Percentiles rank a stretch among this genome's conserved stretches.
Conservation (phyloP, 2,888 invertebrate species). For the Hecatera dysodea region DNA sequence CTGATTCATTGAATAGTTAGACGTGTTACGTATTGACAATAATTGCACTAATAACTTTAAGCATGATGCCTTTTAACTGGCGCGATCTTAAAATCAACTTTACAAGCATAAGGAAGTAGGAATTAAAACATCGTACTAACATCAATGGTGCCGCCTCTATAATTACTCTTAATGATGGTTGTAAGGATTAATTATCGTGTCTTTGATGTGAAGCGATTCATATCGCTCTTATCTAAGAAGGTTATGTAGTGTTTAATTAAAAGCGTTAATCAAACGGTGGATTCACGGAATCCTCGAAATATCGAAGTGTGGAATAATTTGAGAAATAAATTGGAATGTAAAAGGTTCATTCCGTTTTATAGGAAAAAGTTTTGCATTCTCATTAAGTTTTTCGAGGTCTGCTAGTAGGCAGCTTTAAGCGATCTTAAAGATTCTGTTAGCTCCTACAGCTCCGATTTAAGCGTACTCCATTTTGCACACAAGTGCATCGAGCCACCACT, state of each 20-base stretch:
- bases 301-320: slow-evolving; percentile 62
- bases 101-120: slow-evolving; percentile 24
- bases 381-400: neutral
- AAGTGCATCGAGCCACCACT: neutral
- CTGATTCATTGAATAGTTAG: slow-evolving; percentile 1
- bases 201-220: slow-evolving; percentile 44
- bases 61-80: slow-evolving; percentile 10
- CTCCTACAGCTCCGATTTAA: neutral
- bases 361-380: neutral
- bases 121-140: slow-evolving; percentile 23
- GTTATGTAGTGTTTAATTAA: slow-evolving; percentile 44
- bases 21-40: slow-evolving; percentile 11
- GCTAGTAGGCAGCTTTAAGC: neutral
- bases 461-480: neutral
- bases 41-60: neutral
- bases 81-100: slow-evolving; percentile 1
- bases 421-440: neutral
- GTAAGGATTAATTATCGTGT: slow-evolving; percentile 43
- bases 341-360: slow-evolving; percentile 12
- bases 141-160: slow-evolving; percentile 52
- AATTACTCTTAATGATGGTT: slow-evolving; percentile 42
- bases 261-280: slow-evolving; percentile 29
- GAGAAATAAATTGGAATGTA: slow-evolving; percentile 30
- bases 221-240: slow-evolving; percentile 27
- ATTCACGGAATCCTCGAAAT: slow-evolving; percentile 70